A percentile compares a stretch with the other conserved stretches of the same genome.
Conservation (phyloP, 2,113 vertebrate species). For the Pitta sordida region DNA sequence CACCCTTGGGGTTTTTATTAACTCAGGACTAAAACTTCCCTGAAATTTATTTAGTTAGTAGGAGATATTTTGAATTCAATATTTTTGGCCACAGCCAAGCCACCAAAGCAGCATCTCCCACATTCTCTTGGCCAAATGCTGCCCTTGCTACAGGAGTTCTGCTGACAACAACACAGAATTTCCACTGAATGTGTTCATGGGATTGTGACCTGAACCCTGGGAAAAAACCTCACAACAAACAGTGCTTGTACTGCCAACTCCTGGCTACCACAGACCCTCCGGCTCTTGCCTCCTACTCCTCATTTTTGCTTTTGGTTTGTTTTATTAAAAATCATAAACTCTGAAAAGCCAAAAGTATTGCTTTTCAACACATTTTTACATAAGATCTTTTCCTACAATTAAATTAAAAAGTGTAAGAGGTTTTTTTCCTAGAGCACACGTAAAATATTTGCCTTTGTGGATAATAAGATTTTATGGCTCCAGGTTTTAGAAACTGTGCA, state of each 20-base stretch:
- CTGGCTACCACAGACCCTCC: background rate
- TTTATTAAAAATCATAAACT: background rate
- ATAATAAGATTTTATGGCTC: background rate
- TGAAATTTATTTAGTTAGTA: background rate
- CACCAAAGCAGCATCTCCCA: background rate
- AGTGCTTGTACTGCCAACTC: background rate
- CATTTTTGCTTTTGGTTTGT: background rate
- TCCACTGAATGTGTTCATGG: background rate
- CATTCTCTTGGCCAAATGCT: background rate
- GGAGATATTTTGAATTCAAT: background rate
- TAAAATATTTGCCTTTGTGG: background rate
- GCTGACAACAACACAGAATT: background rate
- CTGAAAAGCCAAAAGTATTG: background rate
- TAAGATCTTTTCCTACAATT: background rate
- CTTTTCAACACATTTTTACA: background rate
- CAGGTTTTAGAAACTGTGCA: background rate
- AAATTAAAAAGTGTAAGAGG: background rate
- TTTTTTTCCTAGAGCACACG: background rate
- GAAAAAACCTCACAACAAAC: background rate
- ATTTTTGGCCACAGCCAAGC: background rate
- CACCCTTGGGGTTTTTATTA: background rate
- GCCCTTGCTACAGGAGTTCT: background rate
- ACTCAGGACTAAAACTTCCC: background rate
- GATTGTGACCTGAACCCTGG: background rate
- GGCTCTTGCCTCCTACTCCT: background rate